These are phyloP conservation scores for Craseonycteris thonglongyai DNA, from an alignment of 2,113 vertebrate genomes.

Conservation along the genomic window DNA sequence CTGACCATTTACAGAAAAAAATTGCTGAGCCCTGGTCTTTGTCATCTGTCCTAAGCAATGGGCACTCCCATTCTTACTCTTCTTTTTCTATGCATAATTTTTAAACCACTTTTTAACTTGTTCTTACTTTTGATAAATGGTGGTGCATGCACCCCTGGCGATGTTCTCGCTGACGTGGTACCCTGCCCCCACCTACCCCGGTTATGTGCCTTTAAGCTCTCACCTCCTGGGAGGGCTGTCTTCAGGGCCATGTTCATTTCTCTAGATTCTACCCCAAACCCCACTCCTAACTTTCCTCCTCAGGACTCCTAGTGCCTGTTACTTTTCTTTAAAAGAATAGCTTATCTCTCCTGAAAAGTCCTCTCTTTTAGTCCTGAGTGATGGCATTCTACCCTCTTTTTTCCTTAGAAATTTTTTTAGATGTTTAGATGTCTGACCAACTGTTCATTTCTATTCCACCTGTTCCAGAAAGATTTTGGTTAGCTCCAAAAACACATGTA, in stretches of 20 bases:
- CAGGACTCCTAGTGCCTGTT: too few relatives aligned
- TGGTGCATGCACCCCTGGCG: rapidly evolving
- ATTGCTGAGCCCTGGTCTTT: not conserved
- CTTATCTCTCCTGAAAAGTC: not conserved
- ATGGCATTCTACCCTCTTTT: not conserved
- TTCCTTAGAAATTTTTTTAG: not conserved
- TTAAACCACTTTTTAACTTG: not conserved
- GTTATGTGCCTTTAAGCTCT: too few relatives aligned
- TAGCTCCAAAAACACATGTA: not conserved
- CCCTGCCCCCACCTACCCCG: too few relatives aligned
- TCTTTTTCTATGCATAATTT: not conserved
- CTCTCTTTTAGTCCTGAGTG: not conserved
- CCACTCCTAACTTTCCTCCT: not conserved
- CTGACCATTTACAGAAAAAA: not conserved
- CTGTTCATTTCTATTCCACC: not conserved
- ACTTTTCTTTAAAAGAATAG: not conserved
- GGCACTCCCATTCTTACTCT: not conserved
- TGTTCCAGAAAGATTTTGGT: not conserved
- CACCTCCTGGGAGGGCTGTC: not conserved
- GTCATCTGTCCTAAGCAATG: not conserved
- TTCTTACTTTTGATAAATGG: not conserved
- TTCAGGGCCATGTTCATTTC: not conserved
- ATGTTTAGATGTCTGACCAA: not conserved
- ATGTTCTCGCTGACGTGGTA: rapidly evolving
- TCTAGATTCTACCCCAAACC: not conserved